These are phyloP conservation scores for Cryptoprocta ferox DNA, from an alignment of 2,797 vertebrate species.

Conservation along the genomic window DNA sequence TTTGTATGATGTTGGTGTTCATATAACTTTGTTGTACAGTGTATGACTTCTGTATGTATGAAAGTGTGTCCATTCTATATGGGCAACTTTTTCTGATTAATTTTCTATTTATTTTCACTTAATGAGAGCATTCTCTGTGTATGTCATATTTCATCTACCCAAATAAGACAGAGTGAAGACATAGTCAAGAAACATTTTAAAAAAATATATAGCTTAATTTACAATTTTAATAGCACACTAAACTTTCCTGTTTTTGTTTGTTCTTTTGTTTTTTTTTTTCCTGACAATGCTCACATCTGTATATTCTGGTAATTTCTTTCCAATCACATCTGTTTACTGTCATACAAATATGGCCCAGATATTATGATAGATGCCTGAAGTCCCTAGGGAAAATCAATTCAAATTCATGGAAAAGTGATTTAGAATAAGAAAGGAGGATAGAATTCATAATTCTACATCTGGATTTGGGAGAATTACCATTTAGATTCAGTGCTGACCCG, in stretches of 20 bases:
- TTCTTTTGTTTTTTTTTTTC: background rate
- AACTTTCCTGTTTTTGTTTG: background rate
- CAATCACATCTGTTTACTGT: background rate
- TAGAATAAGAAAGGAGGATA: slow-evolving; percentile 26
- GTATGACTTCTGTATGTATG: background rate
- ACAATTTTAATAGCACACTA: background rate
- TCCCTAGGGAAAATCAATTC: slow-evolving; percentile 28
- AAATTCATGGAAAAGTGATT: slow-evolving; percentile 59
- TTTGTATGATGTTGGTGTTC: background rate
- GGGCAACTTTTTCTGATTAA: background rate
- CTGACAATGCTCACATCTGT: background rate
- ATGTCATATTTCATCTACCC: background rate
- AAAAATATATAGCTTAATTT: background rate
- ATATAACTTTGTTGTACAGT: background rate
- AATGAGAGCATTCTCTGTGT: background rate
- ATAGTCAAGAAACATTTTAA: background rate
- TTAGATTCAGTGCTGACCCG: slow-evolving; percentile 43
- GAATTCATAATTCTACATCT: slow-evolving; percentile 45
- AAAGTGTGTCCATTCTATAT: background rate
- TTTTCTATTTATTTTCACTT: background rate
- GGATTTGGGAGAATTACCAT: slow-evolving; percentile 54
- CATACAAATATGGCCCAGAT: background rate
- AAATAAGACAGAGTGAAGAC: background rate
- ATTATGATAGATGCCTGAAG: slow-evolving; percentile 14
- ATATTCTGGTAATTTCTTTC: slow-evolving; percentile 4